These are phyloP conservation scores for Oceanodroma tethys DNA, from an alignment of 2,113 vertebrate genomes.

Conservation along the genomic window DNA sequence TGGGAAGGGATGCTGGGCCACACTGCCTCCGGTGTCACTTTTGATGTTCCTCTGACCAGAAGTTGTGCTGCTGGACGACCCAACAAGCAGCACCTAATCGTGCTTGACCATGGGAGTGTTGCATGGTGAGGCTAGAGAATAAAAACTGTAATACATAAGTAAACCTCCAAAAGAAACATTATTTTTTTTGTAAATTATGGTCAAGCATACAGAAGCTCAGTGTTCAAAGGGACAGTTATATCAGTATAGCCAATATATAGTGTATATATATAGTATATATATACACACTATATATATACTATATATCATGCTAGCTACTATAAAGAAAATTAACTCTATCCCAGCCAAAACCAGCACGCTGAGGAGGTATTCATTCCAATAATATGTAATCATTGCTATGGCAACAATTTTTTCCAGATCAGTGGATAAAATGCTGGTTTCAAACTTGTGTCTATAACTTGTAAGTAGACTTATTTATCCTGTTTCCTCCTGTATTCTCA, in stretches of 20 bases:
- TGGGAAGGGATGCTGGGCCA: background rate
- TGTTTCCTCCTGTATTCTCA: background rate
- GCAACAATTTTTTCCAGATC: conserved; percentile 19
- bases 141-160: background rate
- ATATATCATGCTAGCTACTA: too few species aligned
- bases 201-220: background rate
- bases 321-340: too few species aligned
- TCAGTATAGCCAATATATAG: background rate
- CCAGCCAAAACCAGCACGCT: background rate
- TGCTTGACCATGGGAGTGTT: background rate
- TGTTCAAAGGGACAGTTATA: background rate
- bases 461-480: background rate
- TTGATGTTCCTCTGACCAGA: background rate
- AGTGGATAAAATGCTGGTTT: background rate
- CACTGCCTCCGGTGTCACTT: background rate
- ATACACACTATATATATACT: too few species aligned
- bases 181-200: background rate
- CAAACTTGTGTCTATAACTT: background rate
- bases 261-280: too few species aligned
- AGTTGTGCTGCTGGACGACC: background rate
- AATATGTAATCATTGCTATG: background rate
- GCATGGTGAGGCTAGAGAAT: background rate
- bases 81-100: background rate
- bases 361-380: background rate
- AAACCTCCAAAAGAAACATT: background rate